Conservation (phyloP, 37 sponge, comb jelly and placozoan genomes). For the Theonella swinhoei region DNA sequence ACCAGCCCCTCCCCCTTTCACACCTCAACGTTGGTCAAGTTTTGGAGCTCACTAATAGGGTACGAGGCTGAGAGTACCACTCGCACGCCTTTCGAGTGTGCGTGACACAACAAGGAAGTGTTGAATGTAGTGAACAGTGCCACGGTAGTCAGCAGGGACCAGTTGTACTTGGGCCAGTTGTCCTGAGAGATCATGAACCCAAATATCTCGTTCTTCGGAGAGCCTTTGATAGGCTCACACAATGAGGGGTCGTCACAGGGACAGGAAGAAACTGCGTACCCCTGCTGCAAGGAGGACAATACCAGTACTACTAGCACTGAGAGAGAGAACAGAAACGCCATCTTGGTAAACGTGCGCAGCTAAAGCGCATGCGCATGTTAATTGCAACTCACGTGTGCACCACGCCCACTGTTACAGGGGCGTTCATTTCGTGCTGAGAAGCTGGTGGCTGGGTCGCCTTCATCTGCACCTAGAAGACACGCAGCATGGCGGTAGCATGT, state of each 20-base stretch:
- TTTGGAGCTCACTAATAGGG: constrained; percentile 16
- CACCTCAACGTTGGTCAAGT: background rate
- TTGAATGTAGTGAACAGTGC: constrained; percentile 55
- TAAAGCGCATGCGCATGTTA: background rate
- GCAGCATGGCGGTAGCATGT: background rate
- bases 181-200: constrained; percentile 51
- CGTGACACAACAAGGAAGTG: constrained; percentile 62
- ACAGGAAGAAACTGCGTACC: constrained; percentile 22
- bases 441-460: too few species aligned
- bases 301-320: too few species aligned
- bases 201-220: constrained; percentile 51
- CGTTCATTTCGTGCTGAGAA: too few species aligned
- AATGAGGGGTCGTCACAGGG: constrained; percentile 44
- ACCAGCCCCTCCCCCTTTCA: too few species aligned
- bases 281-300: too few species aligned
- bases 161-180: constrained; percentile 75
- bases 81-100: constrained; percentile 58
- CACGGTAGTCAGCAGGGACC: constrained; percentile 67
- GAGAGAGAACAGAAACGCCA: too few species aligned
- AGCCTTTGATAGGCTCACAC: constrained; percentile 46
- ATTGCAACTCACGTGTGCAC: background rate
- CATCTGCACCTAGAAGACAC: too few species aligned
- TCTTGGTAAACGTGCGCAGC: too few species aligned
- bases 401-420: too few species aligned
- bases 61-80: constrained; percentile 55